Conservation (phyloP, 1,140 invertebrate genomes). For the Zophobas morio region DNA sequence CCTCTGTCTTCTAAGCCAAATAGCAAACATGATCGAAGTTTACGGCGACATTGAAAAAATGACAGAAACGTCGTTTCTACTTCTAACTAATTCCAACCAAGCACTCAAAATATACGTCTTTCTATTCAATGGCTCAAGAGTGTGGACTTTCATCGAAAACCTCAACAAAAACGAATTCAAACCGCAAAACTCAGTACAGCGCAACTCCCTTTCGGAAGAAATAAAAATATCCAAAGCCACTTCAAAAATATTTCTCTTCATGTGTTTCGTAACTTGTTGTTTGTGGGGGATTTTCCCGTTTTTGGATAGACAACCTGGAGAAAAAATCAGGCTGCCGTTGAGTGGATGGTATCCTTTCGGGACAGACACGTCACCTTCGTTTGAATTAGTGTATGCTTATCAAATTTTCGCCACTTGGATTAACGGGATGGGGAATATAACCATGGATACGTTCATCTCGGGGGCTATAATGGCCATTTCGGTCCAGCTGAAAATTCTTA, state of each 20-base stretch:
- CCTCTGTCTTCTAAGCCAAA: neutral
- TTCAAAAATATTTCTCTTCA: neutral
- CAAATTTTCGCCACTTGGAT: slow-evolving; percentile 33
- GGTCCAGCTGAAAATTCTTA: neutral
- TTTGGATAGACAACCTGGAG: no score
- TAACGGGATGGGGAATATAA: slow-evolving; percentile 43
- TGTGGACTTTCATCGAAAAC: neutral
- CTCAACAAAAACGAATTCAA: neutral
- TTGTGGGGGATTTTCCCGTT: slow-evolving; percentile 26
- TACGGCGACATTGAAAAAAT: neutral
- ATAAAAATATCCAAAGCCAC: no score
- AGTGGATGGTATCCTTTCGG: no score
- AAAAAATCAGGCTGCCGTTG: no score
- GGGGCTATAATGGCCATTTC: slow-evolving; percentile 28
- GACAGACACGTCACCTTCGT: slow-evolving; percentile 43
- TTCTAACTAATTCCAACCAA: neutral
- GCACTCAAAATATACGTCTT: neutral
- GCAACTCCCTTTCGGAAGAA: no score
- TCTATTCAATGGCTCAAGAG: neutral
- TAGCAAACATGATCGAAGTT: neutral
- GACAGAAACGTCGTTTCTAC: no score
- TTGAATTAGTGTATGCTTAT: slow-evolving; percentile 53
- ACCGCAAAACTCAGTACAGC: no score
- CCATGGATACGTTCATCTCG: slow-evolving; percentile 47
- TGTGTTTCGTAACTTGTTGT: neutral